A percentile compares a stretch with the other conserved stretches of the same genome.
Evolutionary conservation across 1,140 invertebrate species (phyloP).

Genomic region (Papilio helenus): DNA sequence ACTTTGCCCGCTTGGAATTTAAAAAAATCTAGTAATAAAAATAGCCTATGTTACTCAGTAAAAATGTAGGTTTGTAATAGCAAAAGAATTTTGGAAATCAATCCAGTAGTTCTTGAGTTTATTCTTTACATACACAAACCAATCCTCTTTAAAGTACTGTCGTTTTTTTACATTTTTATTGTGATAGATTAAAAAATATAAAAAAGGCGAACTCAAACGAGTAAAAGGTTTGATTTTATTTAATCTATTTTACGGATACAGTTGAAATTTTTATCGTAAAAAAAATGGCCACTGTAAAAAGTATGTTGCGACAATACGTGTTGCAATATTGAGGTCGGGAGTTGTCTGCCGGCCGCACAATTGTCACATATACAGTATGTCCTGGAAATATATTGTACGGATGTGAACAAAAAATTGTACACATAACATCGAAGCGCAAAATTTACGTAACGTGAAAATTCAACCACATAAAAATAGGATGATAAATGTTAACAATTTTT

Average conservation of each 20-base stretch:
- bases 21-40: too few relatives aligned
- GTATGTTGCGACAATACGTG: slow-evolving; percentile 6
- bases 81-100: too few relatives aligned
- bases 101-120: too few relatives aligned
- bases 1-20: too few relatives aligned
- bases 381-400: neutral
- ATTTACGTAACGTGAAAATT: neutral
- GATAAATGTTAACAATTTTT: neutral
- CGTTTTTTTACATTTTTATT: neutral
- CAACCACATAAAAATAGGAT: neutral
- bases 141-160: too few relatives aligned
- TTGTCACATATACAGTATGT: slow-evolving; percentile 13
- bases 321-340: slow-evolving; percentile 11
- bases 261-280: neutral
- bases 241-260: slow-evolving; percentile 1
- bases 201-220: neutral
- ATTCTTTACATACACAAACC: too few relatives aligned
- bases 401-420: neutral
- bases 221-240: slow-evolving; percentile 1
- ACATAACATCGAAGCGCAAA: neutral
- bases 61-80: too few relatives aligned
- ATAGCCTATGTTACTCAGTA: too few relatives aligned
- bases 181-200: neutral
- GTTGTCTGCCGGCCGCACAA: slow-evolving; percentile 13
- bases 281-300: slow-evolving; percentile 5